These are phyloP conservation scores for Thelaira solivaga DNA, from an alignment of 2,888 invertebrate species.

Conservation along the genomic window DNA sequence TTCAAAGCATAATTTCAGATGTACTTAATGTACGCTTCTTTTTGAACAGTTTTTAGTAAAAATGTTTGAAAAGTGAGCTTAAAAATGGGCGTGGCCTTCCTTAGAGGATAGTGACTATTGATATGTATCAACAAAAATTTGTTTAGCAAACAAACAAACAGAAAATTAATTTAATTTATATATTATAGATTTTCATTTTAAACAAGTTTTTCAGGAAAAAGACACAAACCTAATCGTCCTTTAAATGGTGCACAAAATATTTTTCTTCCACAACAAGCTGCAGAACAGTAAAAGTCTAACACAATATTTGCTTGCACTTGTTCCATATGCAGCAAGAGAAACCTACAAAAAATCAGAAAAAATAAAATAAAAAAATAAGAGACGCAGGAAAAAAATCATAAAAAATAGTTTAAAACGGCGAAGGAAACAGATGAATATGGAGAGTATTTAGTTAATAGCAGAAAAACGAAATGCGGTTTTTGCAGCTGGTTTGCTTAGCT, in stretches of 20 bases:
- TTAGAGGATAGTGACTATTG: too few species aligned
- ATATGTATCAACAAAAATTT: too few species aligned
- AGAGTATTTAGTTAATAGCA: conserved; percentile 53
- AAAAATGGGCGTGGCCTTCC: too few species aligned
- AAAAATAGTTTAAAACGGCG: conserved; percentile 28
- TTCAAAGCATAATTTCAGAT: too few species aligned
- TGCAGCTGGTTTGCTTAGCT: conserved; percentile 49
- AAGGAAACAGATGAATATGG: conserved; percentile 42
- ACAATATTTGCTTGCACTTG: conserved; percentile 58
- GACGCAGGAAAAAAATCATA: background rate
- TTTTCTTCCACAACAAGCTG: background rate
- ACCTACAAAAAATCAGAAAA: background rate
- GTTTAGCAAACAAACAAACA: too few species aligned
- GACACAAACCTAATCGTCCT: background rate
- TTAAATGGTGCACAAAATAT: conserved; percentile 21
- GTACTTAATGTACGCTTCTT: too few species aligned
- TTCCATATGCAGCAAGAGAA: conserved; percentile 42
- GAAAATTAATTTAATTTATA: background rate
- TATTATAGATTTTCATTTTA: background rate
- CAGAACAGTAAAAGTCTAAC: background rate
- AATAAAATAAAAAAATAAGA: too few species aligned
- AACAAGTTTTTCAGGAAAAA: background rate
- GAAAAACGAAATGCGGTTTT: conserved; percentile 58
- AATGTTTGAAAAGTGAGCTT: too few species aligned
- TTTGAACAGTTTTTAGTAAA: too few species aligned